A percentile compares a stretch with the other conserved stretches of the same genome.
Conservation (phyloP, 2,888 invertebrate genomes). For the Tupiocoris notatus region DNA sequence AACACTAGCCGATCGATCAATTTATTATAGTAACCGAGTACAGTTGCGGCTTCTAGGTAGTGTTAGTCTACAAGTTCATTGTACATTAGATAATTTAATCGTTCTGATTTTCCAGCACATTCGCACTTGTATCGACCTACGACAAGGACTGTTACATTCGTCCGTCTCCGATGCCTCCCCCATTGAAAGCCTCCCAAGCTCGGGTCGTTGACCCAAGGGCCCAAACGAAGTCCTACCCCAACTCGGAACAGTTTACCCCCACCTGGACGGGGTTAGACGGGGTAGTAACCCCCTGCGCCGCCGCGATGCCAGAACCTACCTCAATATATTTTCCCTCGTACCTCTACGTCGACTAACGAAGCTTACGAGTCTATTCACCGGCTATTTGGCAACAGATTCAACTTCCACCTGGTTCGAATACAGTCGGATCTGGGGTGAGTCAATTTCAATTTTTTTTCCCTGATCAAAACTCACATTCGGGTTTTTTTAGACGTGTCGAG, state of each 20-base stretch:
- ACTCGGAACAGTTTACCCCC: conserved; percentile 9
- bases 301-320: conserved; percentile 12
- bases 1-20: too few species aligned
- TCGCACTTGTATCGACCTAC: conserved; percentile 33
- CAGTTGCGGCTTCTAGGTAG: too few species aligned
- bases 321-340: neutral
- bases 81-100: conserved; percentile 21
- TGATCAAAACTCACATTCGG: too few species aligned
- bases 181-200: neutral
- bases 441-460: neutral
- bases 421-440: neutral
- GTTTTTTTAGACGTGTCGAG: too few species aligned
- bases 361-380: neutral
- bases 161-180: neutral
- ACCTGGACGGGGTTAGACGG: neutral
- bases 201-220: conserved; percentile 27
- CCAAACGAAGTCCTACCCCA: conserved; percentile 27
- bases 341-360: neutral
- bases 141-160: neutral
- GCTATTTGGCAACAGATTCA: neutral
- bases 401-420: neutral
- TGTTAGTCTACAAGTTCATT: too few species aligned
- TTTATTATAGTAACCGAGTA: too few species aligned
- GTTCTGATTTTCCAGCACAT: conserved; percentile 17
- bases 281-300: conserved; percentile 2